A percentile compares a stretch with the other conserved stretches of the same genome.
phyloP scores from a whole-genome alignment of 23 tunicate genomes.

The Oikopleura vanhoeffeni region DNA sequence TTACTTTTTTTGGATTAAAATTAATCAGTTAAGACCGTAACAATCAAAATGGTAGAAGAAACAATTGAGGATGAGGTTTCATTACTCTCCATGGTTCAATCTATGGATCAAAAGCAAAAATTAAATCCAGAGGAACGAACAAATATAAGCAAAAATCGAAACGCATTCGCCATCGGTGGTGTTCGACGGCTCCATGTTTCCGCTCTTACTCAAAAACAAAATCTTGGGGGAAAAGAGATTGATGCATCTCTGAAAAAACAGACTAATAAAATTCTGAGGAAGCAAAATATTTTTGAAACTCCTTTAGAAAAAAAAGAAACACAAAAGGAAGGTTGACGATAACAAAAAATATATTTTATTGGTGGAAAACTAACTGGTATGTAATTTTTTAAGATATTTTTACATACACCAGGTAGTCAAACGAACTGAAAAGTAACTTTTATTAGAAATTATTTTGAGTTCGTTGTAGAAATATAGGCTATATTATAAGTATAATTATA shows the following conservation, averaged over 20 bases:
- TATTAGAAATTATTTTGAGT: no score
- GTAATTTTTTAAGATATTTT: no score
- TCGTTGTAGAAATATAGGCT: no score
- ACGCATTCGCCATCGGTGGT: slow-evolving; percentile 2
- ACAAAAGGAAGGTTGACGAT: no score
- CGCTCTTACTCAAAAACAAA: background rate
- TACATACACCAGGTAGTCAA: no score
- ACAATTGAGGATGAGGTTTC: slow-evolving; percentile 7
- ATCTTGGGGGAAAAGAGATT: background rate
- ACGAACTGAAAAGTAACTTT: no score
- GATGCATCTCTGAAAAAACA: background rate
- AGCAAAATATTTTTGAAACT: background rate
- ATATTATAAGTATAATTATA: no score
- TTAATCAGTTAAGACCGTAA: no score
- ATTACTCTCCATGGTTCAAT: background rate
- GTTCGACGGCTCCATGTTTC: background rate
- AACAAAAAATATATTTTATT: no score
- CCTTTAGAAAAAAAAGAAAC: background rate
- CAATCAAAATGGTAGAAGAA: no score
- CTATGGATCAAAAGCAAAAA: background rate
- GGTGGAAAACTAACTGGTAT: no score
- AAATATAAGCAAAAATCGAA: background rate
- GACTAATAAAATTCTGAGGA: background rate
- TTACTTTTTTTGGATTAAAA: no score
- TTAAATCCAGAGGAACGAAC: background rate